Evolutionary conservation across 2,113 vertebrate species (phyloP).

Genomic region (Charina bottae): DNA sequence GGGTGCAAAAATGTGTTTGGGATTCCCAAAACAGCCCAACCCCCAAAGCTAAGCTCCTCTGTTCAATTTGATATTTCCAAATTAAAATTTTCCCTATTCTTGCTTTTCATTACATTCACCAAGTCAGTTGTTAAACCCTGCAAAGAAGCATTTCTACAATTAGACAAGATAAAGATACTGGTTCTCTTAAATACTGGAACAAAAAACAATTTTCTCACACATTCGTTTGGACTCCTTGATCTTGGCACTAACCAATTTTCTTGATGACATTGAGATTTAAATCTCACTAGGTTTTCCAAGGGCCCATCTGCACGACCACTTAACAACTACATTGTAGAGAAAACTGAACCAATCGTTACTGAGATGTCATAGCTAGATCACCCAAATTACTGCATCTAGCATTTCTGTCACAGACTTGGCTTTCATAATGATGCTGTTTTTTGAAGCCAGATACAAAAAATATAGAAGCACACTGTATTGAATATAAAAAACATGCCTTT

Average conservation of each 20-base stretch:
- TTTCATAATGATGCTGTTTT: not conserved
- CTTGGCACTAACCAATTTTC: not conserved
- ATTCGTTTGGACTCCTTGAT: not conserved
- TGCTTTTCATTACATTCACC: not conserved
- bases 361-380: not conserved
- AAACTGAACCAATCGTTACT: not conserved
- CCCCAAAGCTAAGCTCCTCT: not conserved
- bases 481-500: not conserved
- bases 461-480: not conserved
- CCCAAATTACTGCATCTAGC: not conserved
- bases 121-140: not conserved
- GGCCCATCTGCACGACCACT: not conserved
- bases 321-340: not conserved
- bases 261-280: not conserved
- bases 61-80: not conserved
- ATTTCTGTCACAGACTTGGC: not conserved
- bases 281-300: not conserved
- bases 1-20: not conserved
- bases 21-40: not conserved
- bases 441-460: not conserved
- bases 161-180: not conserved
- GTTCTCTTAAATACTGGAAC: not conserved
- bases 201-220: not conserved
- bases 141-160: not conserved
- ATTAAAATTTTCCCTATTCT: not conserved